Conservation (phyloP, 2,113 vertebrate species). For the Vulpes lagopus region DNA sequence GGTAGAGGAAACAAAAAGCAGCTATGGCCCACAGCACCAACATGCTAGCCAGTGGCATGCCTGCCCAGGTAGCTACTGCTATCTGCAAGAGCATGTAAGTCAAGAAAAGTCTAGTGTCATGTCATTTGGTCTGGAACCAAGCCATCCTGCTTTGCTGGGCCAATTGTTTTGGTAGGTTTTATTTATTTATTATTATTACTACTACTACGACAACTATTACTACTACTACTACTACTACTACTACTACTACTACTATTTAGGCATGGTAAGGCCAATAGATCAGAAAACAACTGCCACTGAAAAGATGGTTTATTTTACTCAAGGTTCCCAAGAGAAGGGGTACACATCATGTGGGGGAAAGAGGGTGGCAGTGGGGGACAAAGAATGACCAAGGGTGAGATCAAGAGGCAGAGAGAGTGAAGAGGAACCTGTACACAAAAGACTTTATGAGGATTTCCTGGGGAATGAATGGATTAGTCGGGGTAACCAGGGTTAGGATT, state of each 20-base stretch:
- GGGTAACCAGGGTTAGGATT: not conserved
- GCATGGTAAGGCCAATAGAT: not conserved
- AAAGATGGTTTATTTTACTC: not conserved
- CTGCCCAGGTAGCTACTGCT: not conserved
- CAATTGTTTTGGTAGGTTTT: not conserved
- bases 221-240: not conserved
- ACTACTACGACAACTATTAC: too few species aligned
- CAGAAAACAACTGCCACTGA: not conserved
- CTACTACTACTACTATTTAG: not conserved
- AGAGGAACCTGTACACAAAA: not conserved
- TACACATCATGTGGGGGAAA: not conserved
- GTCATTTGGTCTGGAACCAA: not conserved
- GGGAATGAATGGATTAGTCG: not conserved
- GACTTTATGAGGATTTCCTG: not conserved
- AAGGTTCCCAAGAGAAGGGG: not conserved
- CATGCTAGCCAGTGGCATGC: not conserved
- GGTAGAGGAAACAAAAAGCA: not conserved
- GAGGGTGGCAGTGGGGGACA: not conserved
- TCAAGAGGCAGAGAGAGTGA: not conserved
- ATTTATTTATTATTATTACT: not conserved
- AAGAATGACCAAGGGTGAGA: not conserved
- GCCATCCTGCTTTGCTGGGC: not conserved
- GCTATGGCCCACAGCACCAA: not conserved
- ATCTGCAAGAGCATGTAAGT: not conserved
- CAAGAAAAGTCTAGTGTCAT: not conserved